Base-by-base conservation (phyloP, 37 sponge, comb jelly and placozoan genomes). In the Crambe crambe region DNA sequence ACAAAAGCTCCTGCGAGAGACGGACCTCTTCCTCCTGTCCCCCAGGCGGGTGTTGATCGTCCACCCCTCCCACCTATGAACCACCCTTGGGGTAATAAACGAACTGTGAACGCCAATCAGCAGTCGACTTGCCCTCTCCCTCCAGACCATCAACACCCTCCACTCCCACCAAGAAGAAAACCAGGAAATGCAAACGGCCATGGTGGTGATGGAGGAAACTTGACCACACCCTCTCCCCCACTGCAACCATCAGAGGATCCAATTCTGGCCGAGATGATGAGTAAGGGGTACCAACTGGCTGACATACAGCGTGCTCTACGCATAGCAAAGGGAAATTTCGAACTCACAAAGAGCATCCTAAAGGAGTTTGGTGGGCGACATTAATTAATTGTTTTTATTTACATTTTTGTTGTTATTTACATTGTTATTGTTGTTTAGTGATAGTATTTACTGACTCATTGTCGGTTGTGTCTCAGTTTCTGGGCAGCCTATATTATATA, bases 291-390 rank as follows among this genome's bases (percentile, higher is more conserved):
- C 54, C 38, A 84, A 26, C 67, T 63, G 4, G 76, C 72, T 26
- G 87, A 92, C 23, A 70, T 95, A 0, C 81, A 81, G 21, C 65
- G 93, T 10, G 96, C 96, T 2, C 35, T 95, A 59, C 61, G 80
- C 1, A 78, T 95, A 0, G 70, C 96, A 0, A 64, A 68, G 36
- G 82, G 89, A 30, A 83, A 95, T 58, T 63, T 58, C 27, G 56
- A 80, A 20, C 61, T 91, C 38, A 93, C 92, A 23, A 68, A 82
- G 51, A 74, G 34, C 4, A 95, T 95, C 42, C 72, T 95, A 12
- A 36, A 83, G 27, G 90, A 85, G 29, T 95, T 95, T 89, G 93
- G 90, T n/a, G 56, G 34, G 2, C 27, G 58, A 56, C 44, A 76
- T 67, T 56, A 68, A 56, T 62, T 42, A n/a, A n/a, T n/a, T n/a